phyloP scores from a whole-genome alignment of 2,113 vertebrate genomes.

The Apeltes quadracus region DNA sequence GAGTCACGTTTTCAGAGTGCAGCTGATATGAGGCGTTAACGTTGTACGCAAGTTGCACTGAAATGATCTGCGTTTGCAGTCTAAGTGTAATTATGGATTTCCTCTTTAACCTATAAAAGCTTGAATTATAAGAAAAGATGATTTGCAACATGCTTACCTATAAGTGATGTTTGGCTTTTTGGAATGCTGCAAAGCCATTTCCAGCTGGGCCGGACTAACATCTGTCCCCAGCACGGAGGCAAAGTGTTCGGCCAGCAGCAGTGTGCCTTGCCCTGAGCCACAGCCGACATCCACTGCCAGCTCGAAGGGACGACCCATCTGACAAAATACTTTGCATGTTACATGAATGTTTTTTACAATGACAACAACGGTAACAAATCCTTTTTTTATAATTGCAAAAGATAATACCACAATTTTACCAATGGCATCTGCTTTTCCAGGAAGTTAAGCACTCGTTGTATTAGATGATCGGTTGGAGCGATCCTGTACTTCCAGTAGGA shows the following conservation, averaged over 20 bases:
- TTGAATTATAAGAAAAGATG: neutral
- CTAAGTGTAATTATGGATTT: neutral
- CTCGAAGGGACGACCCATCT: slow-evolving; percentile 69
- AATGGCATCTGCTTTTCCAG: slow-evolving; percentile 71
- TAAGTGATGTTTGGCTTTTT: slow-evolving; percentile 78
- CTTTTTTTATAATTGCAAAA: neutral
- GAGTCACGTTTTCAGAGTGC: neutral
- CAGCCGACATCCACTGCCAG: slow-evolving; percentile 86
- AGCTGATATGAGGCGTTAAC: slow-evolving; percentile 1
- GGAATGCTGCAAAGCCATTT: slow-evolving; percentile 67
- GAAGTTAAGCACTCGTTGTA: slow-evolving; percentile 74
- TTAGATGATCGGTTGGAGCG: slow-evolving; percentile 73
- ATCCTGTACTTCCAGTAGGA: slow-evolving; percentile 84
- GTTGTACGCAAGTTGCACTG: too few relatives aligned
- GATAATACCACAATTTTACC: neutral
- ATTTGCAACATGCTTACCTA: slow-evolving; percentile 69
- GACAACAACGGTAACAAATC: neutral
- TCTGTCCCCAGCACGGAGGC: slow-evolving; percentile 82
- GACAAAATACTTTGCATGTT: neutral
- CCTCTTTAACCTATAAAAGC: neutral
- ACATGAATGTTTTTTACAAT: neutral
- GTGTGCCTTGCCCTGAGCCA: slow-evolving; percentile 85
- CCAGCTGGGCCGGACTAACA: slow-evolving; percentile 84
- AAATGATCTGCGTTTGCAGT: neutral
- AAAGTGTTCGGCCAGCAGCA: slow-evolving; percentile 80